These are phyloP conservation scores for Oreochromis spilurus DNA, from an alignment of 2,113 vertebrate species.

Conservation along the genomic window DNA sequence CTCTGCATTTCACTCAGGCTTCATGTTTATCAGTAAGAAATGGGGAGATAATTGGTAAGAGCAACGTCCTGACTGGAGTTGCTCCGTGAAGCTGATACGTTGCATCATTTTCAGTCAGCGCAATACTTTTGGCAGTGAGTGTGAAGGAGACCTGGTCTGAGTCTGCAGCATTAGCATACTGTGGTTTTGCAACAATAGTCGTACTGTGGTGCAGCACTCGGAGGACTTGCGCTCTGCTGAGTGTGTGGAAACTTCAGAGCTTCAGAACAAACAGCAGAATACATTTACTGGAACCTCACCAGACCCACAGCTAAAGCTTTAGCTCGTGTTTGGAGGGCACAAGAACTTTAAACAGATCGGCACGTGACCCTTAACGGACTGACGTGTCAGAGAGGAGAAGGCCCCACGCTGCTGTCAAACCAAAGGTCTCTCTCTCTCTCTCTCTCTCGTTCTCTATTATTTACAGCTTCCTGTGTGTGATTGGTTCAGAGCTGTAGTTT, in stretches of 20 bases:
- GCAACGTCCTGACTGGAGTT: background rate
- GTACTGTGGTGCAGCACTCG: background rate
- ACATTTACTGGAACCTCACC: background rate
- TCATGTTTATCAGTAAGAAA: background rate
- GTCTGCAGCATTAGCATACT: background rate
- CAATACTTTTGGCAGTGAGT: background rate
- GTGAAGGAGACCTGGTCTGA: background rate
- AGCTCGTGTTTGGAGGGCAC: background rate
- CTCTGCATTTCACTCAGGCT: background rate
- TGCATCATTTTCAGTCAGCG: background rate
- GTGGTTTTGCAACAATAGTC: background rate
- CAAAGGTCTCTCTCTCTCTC: background rate
- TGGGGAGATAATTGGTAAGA: background rate
- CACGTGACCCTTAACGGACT: background rate
- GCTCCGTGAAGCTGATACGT: background rate
- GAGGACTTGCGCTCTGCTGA: background rate
- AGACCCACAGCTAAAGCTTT: background rate
- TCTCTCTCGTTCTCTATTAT: background rate
- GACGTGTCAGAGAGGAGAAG: background rate
- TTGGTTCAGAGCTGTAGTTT: background rate
- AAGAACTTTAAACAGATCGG: background rate
- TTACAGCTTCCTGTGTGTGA: background rate
- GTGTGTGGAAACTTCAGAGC: background rate
- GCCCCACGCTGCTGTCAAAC: background rate
- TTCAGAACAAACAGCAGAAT: background rate